Percentiles rank a stretch among this genome's conserved stretches.
Evolutionary conservation across 2,113 vertebrate genomes (phyloP).

Genomic region (Prionailurus viverrinus): DNA sequence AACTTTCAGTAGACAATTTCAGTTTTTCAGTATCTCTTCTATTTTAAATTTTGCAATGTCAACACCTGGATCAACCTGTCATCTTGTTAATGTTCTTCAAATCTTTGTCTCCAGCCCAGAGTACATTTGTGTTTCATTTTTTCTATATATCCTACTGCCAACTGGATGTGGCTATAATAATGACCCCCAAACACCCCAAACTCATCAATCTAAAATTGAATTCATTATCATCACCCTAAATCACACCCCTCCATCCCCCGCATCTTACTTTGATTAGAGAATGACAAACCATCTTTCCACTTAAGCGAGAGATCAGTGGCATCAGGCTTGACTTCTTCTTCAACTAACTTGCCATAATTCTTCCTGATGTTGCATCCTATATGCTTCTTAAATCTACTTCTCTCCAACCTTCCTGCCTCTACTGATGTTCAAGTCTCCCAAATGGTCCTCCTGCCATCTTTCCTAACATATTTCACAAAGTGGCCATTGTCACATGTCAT

Average conservation of each 20-base stretch:
- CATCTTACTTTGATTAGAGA: neutral
- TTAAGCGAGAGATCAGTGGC: neutral
- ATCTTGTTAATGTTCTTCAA: neutral
- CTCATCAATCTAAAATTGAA: neutral
- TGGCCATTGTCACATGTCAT: neutral
- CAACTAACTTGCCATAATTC: neutral
- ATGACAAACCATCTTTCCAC: neutral
- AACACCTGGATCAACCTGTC: neutral
- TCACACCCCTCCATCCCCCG: neutral
- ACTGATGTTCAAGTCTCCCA: neutral
- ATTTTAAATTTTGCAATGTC: neutral
- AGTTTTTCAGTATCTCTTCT: conserved; percentile 1
- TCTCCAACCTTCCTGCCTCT: neutral
- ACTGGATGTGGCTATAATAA: neutral
- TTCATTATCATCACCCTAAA: neutral
- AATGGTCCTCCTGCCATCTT: neutral
- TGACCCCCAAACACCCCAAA: neutral
- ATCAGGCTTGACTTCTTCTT: neutral
- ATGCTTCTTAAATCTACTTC: neutral
- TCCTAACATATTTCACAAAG: neutral
- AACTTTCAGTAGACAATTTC: neutral
- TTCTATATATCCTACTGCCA: neutral
- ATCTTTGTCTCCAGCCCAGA: neutral
- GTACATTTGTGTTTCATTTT: neutral
- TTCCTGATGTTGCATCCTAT: neutral